These are phyloP conservation scores for Epinotia brunnichana DNA, from an alignment of 2,888 invertebrate genomes.

Conservation along the genomic window DNA sequence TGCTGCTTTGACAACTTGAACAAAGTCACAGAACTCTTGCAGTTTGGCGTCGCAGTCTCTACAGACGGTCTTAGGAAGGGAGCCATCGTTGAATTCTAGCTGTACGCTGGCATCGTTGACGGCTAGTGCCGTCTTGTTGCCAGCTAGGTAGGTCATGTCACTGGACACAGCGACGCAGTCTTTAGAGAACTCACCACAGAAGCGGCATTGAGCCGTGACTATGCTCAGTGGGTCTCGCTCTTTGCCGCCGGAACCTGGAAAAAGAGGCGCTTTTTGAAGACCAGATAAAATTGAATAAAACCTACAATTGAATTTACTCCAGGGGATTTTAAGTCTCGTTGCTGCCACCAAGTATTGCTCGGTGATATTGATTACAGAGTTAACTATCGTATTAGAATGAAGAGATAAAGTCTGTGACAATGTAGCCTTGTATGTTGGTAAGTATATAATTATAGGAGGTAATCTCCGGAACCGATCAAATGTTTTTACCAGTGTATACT, in stretches of 20 bases:
- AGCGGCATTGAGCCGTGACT: not conserved
- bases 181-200: slow-evolving; percentile 1
- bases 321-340: too few relatives aligned
- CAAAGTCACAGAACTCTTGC: not conserved
- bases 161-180: not conserved
- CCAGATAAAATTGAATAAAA: not conserved
- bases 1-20: not conserved
- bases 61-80: not conserved
- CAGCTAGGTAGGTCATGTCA: not conserved
- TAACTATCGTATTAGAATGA: too few relatives aligned
- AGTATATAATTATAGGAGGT: too few relatives aligned
- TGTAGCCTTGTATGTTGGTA: too few relatives aligned
- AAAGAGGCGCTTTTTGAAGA: not conserved
- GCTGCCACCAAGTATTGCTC: too few relatives aligned
- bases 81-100: not conserved
- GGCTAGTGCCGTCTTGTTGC: not conserved
- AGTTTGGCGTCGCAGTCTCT: slow-evolving; percentile 6
- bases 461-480: too few relatives aligned
- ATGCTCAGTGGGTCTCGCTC: not conserved
- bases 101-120: not conserved
- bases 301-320: too few relatives aligned
- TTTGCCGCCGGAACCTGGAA: not conserved
- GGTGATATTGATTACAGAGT: too few relatives aligned
- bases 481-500: too few relatives aligned
- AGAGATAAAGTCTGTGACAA: too few relatives aligned